Percentiles rank a stretch among this genome's conserved stretches.
Conservation (phyloP, 2,113 vertebrate genomes). For the Nycticebus coucang region DNA sequence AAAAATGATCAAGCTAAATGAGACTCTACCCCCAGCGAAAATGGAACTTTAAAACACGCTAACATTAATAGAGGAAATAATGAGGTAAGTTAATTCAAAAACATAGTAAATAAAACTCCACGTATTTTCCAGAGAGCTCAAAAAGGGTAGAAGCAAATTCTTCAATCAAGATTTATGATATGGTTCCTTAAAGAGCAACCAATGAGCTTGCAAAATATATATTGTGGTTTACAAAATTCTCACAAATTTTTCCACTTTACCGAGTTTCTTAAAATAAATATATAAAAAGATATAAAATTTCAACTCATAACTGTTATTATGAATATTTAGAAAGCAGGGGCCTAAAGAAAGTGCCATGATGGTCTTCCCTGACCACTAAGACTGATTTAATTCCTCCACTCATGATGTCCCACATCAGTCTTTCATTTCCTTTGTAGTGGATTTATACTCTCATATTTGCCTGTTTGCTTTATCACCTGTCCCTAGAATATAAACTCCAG, state of each 20-base stretch:
- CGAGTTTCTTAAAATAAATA: neutral
- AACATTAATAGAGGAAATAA: neutral
- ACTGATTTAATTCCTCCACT: neutral
- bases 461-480: neutral
- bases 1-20: slow-evolving; percentile 32
- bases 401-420: neutral
- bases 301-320: neutral
- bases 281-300: neutral
- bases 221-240: neutral
- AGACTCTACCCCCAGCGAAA: neutral
- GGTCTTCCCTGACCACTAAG: neutral
- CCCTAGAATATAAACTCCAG: neutral
- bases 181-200: neutral
- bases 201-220: neutral
- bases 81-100: neutral
- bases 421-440: neutral
- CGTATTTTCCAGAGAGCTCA: neutral
- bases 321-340: neutral
- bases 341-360: neutral
- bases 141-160: neutral
- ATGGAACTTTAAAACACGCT: neutral
- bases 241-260: neutral
- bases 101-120: neutral
- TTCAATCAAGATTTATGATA: neutral
- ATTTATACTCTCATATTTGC: neutral